Evolutionary conservation across 53 echinoderm and acorn worm genomes (phyloP).

Genomic region (Luidia sarsii): DNA sequence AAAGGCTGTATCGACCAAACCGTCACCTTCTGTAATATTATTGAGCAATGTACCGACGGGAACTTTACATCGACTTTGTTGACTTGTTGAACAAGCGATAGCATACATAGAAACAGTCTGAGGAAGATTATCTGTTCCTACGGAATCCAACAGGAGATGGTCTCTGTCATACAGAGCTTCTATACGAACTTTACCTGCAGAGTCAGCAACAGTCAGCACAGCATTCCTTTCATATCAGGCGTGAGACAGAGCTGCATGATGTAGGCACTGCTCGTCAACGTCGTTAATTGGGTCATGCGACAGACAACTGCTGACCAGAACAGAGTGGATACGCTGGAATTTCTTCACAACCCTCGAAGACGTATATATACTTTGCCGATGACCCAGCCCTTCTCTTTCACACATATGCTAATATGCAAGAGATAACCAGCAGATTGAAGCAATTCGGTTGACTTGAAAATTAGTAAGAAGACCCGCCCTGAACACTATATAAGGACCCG

Average conservation of each 20-base stretch:
- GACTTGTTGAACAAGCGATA: slow-evolving; percentile 57
- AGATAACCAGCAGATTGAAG: slow-evolving; percentile 37
- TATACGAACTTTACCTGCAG: slow-evolving; percentile 27
- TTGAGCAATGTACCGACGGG: slow-evolving; percentile 32
- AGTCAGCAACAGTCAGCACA: neutral
- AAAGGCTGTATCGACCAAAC: slow-evolving; percentile 32
- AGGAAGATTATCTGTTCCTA: slow-evolving; percentile 36
- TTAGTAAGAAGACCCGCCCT: slow-evolving; percentile 55
- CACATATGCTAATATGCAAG: slow-evolving; percentile 47
- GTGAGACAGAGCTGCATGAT: slow-evolving; percentile 36
- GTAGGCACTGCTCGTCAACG: slow-evolving; percentile 42
- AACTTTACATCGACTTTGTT: slow-evolving; percentile 29
- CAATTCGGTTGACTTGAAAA: slow-evolving; percentile 49
- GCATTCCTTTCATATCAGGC: slow-evolving; percentile 34
- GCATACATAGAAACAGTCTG: slow-evolving; percentile 47
- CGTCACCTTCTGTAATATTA: slow-evolving; percentile 17
- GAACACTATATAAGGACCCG: slow-evolving; percentile 33
- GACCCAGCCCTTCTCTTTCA: slow-evolving; percentile 19
- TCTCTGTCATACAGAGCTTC: slow-evolving; percentile 4
- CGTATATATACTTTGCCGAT: slow-evolving; percentile 30
- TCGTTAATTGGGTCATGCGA: slow-evolving; percentile 58
- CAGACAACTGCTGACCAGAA: slow-evolving; percentile 22
- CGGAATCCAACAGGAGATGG: slow-evolving; percentile 38
- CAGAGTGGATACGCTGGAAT: slow-evolving; percentile 38
- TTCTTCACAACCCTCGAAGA: slow-evolving; percentile 44